These are phyloP conservation scores for Copsychus sechellarum DNA, from an alignment of 2,113 vertebrate species.

Conservation along the genomic window DNA sequence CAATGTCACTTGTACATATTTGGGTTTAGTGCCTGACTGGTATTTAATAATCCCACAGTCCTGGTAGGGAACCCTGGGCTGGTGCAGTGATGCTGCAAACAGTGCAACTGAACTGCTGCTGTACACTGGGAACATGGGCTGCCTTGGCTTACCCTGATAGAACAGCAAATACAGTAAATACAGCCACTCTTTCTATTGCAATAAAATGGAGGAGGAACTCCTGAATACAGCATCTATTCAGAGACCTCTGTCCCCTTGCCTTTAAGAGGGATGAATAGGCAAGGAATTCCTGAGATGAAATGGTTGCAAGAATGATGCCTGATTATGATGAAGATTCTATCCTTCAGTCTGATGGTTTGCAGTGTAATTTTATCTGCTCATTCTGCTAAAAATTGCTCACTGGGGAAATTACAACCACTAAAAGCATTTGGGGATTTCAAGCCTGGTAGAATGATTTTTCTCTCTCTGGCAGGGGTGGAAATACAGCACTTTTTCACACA, in stretches of 20 bases:
- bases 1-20: not conserved
- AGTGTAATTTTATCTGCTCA: conserved; percentile 35
- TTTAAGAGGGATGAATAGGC: not conserved
- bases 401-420: conserved; percentile 56
- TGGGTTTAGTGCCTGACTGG: not conserved
- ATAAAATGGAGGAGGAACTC: not conserved
- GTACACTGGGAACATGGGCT: not conserved
- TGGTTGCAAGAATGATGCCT: not conserved
- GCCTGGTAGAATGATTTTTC: conserved; percentile 17
- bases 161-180: not conserved
- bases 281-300: conserved; percentile 28
- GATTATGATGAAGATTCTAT: conserved; percentile 13
- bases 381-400: conserved; percentile 53
- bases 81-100: not conserved
- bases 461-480: not conserved
- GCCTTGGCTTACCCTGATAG: not conserved
- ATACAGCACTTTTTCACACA: not conserved
- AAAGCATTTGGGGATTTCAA: conserved; percentile 52
- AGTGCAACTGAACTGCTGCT: not conserved
- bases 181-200: not conserved
- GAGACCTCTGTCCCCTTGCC: not conserved
- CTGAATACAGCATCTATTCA: not conserved
- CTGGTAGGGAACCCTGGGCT: not conserved
- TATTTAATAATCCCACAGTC: not conserved
- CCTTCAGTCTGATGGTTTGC: conserved; percentile 3